Conservation (phyloP, 1,140 invertebrate genomes). For the Drosophila baimaii region DNA sequence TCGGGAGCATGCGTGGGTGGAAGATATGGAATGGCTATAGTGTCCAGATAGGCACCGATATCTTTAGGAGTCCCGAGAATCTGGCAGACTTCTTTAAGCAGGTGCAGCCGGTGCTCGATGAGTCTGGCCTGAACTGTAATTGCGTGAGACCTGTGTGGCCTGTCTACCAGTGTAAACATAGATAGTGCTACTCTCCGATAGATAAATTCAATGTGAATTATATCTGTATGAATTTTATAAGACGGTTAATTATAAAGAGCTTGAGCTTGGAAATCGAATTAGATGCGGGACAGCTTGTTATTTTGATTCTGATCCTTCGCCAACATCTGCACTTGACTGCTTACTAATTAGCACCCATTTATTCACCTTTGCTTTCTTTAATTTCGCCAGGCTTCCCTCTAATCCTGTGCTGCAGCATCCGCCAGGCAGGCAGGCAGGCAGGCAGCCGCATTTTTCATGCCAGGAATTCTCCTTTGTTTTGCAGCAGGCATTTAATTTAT, state of each 20-base stretch:
- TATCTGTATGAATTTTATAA: neutral
- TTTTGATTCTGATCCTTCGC: conserved; percentile 2
- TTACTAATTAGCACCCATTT: conserved; percentile 69
- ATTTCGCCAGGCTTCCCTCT: conserved; percentile 14
- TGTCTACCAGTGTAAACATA: neutral
- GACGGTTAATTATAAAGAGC: neutral
- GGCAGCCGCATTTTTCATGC: conserved; percentile 52
- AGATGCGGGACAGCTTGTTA: conserved; percentile 5
- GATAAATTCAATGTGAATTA: neutral
- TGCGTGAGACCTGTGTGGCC: neutral
- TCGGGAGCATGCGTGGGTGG: conserved; percentile 50
- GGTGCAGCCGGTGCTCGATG: neutral
- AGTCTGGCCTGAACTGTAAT: conserved; percentile 6
- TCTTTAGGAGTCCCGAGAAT: neutral
- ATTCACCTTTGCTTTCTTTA: conserved; percentile 59
- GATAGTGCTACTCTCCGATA: neutral
- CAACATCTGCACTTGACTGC: conserved; percentile 69
- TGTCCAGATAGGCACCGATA: neutral
- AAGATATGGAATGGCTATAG: conserved; percentile 14
- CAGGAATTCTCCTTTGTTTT: conserved; percentile 71
- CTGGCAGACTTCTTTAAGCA: neutral
- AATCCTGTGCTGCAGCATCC: neutral
- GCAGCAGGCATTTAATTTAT: conserved; percentile 75
- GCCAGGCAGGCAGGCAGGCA: neutral
- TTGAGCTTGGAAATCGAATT: neutral